Evolutionary conservation across 2,113 vertebrate genomes (phyloP).

Genomic region (Grammomys surdaster): DNA sequence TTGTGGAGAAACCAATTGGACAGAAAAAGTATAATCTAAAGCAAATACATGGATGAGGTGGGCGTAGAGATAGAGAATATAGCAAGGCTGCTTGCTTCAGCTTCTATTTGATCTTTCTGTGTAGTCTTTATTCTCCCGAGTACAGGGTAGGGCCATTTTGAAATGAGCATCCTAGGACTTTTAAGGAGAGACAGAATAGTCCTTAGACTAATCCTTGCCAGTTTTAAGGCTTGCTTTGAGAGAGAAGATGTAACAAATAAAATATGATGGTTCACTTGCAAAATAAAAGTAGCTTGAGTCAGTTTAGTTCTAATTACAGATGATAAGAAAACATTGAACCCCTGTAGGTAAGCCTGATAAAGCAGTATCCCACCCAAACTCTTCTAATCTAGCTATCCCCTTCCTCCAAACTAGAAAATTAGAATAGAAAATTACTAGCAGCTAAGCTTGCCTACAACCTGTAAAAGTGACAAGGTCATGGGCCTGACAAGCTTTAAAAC

Average conservation of each 20-base stretch:
- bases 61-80: background rate
- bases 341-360: background rate
- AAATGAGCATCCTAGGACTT: background rate
- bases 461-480: background rate
- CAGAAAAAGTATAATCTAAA: background rate
- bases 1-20: background rate
- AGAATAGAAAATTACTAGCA: background rate
- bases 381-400: background rate
- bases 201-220: background rate
- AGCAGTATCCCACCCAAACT: background rate
- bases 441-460: background rate
- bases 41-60: background rate
- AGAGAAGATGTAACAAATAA: background rate
- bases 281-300: background rate
- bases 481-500: background rate
- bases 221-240: background rate
- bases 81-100: background rate
- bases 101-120: background rate
- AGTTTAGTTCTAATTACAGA: background rate
- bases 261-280: background rate
- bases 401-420: background rate
- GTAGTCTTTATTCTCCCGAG: background rate
- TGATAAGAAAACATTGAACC: background rate
- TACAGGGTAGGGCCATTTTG: background rate
- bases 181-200: background rate